phyloP scores from a whole-genome alignment of 2,797 vertebrate genomes.

The Cirrhinus molitorella region DNA sequence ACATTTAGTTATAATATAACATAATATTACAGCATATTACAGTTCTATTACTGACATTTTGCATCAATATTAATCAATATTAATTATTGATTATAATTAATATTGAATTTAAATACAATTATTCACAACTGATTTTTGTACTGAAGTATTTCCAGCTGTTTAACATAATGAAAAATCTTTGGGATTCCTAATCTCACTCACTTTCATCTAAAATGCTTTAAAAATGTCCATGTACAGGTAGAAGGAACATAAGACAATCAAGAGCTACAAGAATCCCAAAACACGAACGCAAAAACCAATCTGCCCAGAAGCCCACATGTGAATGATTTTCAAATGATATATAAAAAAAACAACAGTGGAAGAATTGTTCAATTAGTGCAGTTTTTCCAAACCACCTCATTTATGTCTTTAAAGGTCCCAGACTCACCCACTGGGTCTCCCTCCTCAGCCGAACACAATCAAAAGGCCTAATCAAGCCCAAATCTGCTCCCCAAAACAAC shows the following conservation, averaged over 20 bases:
- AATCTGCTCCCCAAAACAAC: constrained; percentile 50
- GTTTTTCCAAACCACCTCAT: constrained; percentile 47
- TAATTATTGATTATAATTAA: background rate
- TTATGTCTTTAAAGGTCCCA: constrained; percentile 49
- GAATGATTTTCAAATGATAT: constrained; percentile 31
- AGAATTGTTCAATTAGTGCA: constrained; percentile 58
- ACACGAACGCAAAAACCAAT: constrained; percentile 26
- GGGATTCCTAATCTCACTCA: constrained; percentile 13
- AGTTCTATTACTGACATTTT: background rate
- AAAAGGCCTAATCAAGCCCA: constrained; percentile 66
- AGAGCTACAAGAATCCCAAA: constrained; percentile 31
- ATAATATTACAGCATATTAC: background rate
- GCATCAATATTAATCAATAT: too few species aligned
- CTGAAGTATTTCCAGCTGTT: constrained; percentile 33
- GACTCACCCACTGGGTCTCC: constrained; percentile 56
- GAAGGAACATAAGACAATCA: constrained; percentile 31
- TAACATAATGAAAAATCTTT: constrained; percentile 8
- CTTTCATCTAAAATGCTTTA: background rate
- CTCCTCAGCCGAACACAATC: constrained; percentile 58
- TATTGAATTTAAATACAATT: background rate
- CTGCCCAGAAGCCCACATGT: constrained; percentile 25
- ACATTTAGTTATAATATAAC: background rate
- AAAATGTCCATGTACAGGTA: background rate
- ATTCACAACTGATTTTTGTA: too few species aligned
- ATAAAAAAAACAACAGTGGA: constrained; percentile 26